A percentile compares a stretch with the other conserved stretches of the same genome.
phyloP scores from a whole-genome alignment of 2,888 invertebrate species.

The Magallana nippona region DNA sequence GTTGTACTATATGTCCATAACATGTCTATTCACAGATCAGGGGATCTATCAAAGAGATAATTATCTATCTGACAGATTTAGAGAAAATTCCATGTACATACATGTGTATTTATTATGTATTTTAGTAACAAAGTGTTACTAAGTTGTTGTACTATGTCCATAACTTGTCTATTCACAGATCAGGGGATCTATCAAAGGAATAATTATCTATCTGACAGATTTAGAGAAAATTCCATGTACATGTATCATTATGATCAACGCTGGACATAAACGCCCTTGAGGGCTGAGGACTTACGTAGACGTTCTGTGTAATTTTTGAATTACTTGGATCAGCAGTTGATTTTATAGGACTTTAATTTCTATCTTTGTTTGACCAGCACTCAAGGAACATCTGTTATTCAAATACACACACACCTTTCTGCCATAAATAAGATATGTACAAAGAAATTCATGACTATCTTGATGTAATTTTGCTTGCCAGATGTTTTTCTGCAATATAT shows the following conservation, averaged over 20 bases:
- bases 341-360: slow-evolving; percentile 9
- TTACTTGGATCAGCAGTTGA: slow-evolving; percentile 5
- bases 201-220: not conserved
- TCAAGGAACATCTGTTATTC: not conserved
- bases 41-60: too few species aligned
- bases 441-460: not conserved
- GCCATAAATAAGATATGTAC: not conserved
- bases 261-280: not conserved
- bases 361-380: slow-evolving; percentile 11
- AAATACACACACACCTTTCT: not conserved
- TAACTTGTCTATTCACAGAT: too few species aligned
- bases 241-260: not conserved
- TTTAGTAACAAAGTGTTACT: too few species aligned
- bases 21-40: too few species aligned
- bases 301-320: not conserved
- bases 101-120: too few species aligned
- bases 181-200: too few species aligned
- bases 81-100: not conserved
- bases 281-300: not conserved
- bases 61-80: slow-evolving; percentile 5
- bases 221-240: not conserved
- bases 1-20: too few species aligned
- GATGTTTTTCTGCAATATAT: too few species aligned
- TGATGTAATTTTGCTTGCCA: not conserved
- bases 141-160: too few species aligned